Base-by-base conservation (phyloP, 2,797 vertebrate genomes). In the Acrossocheilus fasciatus region DNA sequence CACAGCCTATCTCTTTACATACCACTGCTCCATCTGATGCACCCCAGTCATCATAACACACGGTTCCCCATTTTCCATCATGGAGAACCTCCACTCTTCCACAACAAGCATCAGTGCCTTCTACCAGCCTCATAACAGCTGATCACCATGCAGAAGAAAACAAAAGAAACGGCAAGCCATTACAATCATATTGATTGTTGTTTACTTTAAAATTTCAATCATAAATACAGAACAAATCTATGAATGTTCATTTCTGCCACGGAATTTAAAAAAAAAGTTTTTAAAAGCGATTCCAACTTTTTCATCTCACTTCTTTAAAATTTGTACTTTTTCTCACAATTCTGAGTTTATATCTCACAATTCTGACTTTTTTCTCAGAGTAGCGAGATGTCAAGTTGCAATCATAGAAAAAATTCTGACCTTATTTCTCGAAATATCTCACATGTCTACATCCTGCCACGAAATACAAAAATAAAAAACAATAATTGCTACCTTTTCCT, bases 1-100 rank as follows among this genome's bases (percentile, higher is more conserved):
- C 89, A 1, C 94, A 94, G 81, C 66, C 45, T 0, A 93, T 87
- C n/a, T 93, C 92, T 87, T 90, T 66, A 45, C 82, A 84, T n/a
- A 84, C 54, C 73, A 84, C 82, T 10, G 8, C 20, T 30, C 41
- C 82, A 89, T 43, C 92, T 92, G 36, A 92, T 87, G n/a, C 50
- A 87, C 74, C 87, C 91, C 93, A 94, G 30, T 8, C 4, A 62
- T 81, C 17, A 45, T 81, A n/a, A 39, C 84, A 86, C 66, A 86
- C 84, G 4, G 84, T 50, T 26, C 84, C 84, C 77, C 68, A 41
- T 41, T 6, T 10, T 70, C 18, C 9, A 70, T 70, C 20, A 23
- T 70, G 68, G 68, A 70, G 20, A 70, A 70, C 68, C 39, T 39
- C 68, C 68, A 70, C 68, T 70, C 36, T 41, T 6, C 68, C 68